A percentile compares a stretch with the other conserved stretches of the same genome.
phyloP scores from a whole-genome alignment of 2,888 invertebrate species.

The Leucania comma region DNA sequence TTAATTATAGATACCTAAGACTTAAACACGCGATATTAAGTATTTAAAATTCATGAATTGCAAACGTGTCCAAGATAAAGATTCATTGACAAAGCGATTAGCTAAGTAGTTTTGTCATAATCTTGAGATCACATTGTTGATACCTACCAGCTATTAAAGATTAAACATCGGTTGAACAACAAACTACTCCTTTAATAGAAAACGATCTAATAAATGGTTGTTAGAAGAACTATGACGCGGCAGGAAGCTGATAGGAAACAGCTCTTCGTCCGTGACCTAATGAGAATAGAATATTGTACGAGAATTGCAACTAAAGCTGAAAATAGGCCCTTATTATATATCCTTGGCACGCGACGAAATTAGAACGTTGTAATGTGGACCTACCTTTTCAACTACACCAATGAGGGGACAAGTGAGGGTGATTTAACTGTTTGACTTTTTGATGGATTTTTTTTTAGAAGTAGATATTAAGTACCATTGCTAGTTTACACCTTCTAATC shows the following conservation, averaged over 20 bases:
- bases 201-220: constrained; percentile 20
- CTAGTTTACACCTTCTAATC: neutral
- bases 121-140: neutral
- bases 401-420: too few relatives aligned
- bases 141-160: neutral
- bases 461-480: neutral
- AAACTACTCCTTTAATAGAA: constrained; percentile 16
- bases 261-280: constrained; percentile 19
- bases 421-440: neutral
- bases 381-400: neutral
- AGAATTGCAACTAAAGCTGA: constrained; percentile 4
- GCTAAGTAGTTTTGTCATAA: neutral
- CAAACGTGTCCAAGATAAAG: constrained; percentile 5
- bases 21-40: neutral
- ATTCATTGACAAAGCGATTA: constrained; percentile 27
- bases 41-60: constrained; percentile 16
- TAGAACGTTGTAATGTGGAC: neutral
- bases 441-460: neutral
- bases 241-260: constrained; percentile 7
- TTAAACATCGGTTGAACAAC: constrained; percentile 3
- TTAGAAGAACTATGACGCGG: constrained; percentile 4
- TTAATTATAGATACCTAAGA: constrained; percentile 24
- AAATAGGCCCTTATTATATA: neutral
- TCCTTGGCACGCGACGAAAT: neutral
- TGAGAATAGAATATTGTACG: constrained; percentile 6